Conservation (phyloP, 2,113 vertebrate species). For the Clarias batrachus region DNA sequence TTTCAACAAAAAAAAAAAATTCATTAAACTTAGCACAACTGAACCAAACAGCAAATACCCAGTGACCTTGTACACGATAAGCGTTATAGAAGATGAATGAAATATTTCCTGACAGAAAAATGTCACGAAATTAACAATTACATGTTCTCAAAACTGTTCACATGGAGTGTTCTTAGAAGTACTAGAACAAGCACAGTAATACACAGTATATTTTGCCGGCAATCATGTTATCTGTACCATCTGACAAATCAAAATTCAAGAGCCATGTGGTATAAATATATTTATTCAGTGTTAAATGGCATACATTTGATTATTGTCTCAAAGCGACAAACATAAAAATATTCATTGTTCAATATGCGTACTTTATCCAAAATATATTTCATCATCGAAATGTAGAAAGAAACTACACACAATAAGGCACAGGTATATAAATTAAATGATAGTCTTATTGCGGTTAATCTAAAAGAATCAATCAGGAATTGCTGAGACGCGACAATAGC, state of each 20-base stretch:
- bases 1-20: no score
- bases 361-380: conserved; percentile 41
- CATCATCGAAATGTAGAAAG: conserved; percentile 23
- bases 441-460: conserved; percentile 29
- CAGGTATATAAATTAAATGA: conserved; percentile 26
- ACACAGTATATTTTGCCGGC: no score
- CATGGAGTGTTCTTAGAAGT: neutral
- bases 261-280: neutral
- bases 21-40: no score
- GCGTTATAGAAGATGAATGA: no score
- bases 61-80: no score
- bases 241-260: neutral
- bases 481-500: neutral
- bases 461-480: conserved; percentile 3
- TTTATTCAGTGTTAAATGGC: conserved; percentile 15
- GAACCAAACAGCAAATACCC: no score
- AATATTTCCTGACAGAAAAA: neutral
- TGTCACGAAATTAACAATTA: neutral
- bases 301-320: neutral
- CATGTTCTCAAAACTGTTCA: neutral
- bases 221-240: neutral
- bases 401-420: conserved; percentile 40
- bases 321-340: neutral
- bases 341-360: conserved; percentile 9
- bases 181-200: neutral